phyloP scores from a whole-genome alignment of 1,140 invertebrate species.

The Papilio glaucus region DNA sequence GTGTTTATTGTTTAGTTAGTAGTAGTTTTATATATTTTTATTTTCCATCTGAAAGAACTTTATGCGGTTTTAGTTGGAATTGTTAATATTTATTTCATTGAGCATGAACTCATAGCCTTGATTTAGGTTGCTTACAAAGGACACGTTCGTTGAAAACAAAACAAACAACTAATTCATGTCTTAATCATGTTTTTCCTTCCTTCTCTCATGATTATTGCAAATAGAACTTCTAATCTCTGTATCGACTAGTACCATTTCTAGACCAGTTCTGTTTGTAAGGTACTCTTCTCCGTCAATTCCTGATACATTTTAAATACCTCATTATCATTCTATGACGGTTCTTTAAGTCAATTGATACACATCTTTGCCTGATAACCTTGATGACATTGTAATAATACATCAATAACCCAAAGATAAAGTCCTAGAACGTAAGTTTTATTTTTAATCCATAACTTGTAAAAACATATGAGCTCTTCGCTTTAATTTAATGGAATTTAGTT shows the following conservation, averaged over 20 bases:
- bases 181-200: slow-evolving; percentile 11
- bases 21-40: slow-evolving; percentile 14
- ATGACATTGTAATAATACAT: too few species aligned
- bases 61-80: slow-evolving; percentile 34
- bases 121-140: slow-evolving; percentile 27
- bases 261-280: too few species aligned
- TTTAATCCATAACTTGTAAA: too few species aligned
- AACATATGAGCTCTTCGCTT: too few species aligned
- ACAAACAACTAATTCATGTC: slow-evolving; percentile 10
- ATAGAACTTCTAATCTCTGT: too few species aligned
- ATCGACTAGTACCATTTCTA: not conserved
- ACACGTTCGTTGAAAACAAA: slow-evolving; percentile 28
- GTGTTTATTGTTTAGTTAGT: not conserved
- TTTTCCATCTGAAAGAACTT: not conserved
- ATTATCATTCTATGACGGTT: not conserved
- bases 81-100: slow-evolving; percentile 1
- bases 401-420: too few species aligned
- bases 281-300: not conserved
- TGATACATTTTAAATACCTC: too few species aligned
- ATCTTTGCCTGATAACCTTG: too few species aligned
- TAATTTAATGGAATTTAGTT: too few species aligned
- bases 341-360: not conserved
- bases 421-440: too few species aligned
- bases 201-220: not conserved
- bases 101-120: slow-evolving; percentile 23